Evolutionary conservation across 2,113 vertebrate species (phyloP), one percentile per base, ranked within the genome.

Genomic region (Erpornis zantholeuca): DNA sequence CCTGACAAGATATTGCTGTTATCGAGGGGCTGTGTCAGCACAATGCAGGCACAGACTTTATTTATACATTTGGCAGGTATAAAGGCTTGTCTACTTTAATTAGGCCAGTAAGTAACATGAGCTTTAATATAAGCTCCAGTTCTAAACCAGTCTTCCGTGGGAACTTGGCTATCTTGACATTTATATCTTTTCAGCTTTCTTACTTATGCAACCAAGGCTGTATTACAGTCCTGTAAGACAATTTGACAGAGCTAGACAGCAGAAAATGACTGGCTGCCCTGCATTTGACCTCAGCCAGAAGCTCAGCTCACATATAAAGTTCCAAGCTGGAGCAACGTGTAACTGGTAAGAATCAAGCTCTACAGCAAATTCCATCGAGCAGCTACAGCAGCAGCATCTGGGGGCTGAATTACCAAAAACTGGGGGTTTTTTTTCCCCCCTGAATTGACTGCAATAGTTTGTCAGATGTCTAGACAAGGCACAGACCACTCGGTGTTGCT

Each of bases 51-150:
- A 65, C 82, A 94, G 93, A 95, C 96, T 97, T 97, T 96, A 96
- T 97, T 98, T 97, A 95, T 92, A 91, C 85, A 92, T 94, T 95
- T 98, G 97, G 95, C 92, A 92, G 94, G 94, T 95, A 97, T 64
- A 96, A 96, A 97, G 59, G 47, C 70, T 96, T 96, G 84, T 97
- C 97, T 97, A 53, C 88, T 97, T 98, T 98, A 98, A 98, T 98
- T 98, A 97, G 97, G 97, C 93, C 89, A 95, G 49, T 81, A 95
- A 97, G 97, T 97, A 98, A 96, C 88, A 75, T 88, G 95, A 98
- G 97, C 95, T 94, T 91, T 95, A 93, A 95, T 82, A 96, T 87
- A 95, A 97, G 91, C 70, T 88, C 92, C 95, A 92, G 83, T 97
- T 97, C 97, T 94, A 92, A 96, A 96, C 94, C 81, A 97, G 91